phyloP scores from a whole-genome alignment of 1,140 invertebrate genomes.

The Melitaea cinxia region DNA sequence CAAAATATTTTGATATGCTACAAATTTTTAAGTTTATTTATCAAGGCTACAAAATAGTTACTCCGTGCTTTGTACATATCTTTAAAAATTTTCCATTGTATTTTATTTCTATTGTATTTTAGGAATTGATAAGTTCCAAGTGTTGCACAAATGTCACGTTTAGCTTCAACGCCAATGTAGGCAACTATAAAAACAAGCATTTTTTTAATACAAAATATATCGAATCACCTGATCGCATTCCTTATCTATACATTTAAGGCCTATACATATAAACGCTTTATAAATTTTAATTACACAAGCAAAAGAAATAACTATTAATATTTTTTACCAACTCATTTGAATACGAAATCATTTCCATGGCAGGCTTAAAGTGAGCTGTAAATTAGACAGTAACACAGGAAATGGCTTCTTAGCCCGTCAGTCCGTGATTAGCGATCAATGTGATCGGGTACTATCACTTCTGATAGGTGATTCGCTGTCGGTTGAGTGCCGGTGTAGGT shows the following conservation, averaged over 20 bases:
- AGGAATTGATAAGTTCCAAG: no score
- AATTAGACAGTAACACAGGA: conserved; percentile 78
- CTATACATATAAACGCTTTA: neutral
- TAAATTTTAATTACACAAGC: conserved; percentile 26
- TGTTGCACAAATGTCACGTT: no score
- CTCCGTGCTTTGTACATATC: no score
- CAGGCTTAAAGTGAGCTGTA: conserved; percentile 66
- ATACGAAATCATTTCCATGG: conserved; percentile 31
- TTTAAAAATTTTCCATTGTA: no score
- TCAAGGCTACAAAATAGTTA: no score
- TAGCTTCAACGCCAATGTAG: no score
- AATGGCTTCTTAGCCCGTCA: conserved; percentile 78
- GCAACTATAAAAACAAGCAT: no score
- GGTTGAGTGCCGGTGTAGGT: conserved; percentile 49
- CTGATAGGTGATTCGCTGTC: conserved; percentile 62
- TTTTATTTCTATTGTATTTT: no score
- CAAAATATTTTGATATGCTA: no score
- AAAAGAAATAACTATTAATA: conserved; percentile 17
- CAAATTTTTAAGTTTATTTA: no score
- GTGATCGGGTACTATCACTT: conserved; percentile 65
- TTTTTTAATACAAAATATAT: no score
- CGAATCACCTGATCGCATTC: neutral
- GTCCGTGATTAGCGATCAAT: conserved; percentile 73
- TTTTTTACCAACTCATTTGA: conserved; percentile 26
- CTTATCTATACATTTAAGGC: neutral